Conservation (phyloP, 2,888 invertebrate genomes). For the Cartodere bifasciata region DNA sequence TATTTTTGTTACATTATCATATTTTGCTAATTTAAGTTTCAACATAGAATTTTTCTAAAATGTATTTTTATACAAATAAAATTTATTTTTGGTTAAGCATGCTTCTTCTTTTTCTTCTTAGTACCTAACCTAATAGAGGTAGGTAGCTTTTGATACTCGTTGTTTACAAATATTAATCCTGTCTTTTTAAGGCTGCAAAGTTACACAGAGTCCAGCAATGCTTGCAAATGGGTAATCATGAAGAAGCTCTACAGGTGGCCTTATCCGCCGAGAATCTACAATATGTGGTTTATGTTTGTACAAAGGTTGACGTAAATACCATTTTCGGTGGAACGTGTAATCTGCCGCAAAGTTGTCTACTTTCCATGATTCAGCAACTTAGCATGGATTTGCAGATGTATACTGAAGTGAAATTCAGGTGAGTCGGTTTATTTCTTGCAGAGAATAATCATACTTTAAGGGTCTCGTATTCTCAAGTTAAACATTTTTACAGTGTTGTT, state of each 20-base stretch:
- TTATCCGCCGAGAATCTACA: constrained; percentile 76
- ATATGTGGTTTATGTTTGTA: constrained; percentile 77
- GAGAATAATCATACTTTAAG: not conserved
- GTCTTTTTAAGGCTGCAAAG: too few species aligned
- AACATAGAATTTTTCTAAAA: too few species aligned
- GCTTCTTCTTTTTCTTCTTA: too few species aligned
- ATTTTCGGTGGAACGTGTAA: constrained; percentile 59
- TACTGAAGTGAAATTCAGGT: constrained; percentile 73
- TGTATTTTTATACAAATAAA: too few species aligned
- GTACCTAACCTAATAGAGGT: too few species aligned
- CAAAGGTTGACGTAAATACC: constrained; percentile 69
- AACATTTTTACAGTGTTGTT: too few species aligned
- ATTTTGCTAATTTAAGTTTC: too few species aligned
- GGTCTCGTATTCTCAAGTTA: too few species aligned
- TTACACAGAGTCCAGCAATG: constrained; percentile 57
- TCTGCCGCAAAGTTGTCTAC: constrained; percentile 76
- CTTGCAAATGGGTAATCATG: constrained; percentile 59
- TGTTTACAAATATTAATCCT: too few species aligned
- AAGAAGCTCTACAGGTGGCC: constrained; percentile 85
- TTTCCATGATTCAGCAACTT: constrained; percentile 89
- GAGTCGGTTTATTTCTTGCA: constrained; percentile 19
- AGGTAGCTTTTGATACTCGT: too few species aligned
- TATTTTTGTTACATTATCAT: too few species aligned
- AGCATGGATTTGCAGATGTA: constrained; percentile 78
- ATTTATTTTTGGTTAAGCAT: too few species aligned